These are phyloP conservation scores for Crotalus viridis DNA, from an alignment of 2,113 vertebrate genomes.

Conservation along the genomic window DNA sequence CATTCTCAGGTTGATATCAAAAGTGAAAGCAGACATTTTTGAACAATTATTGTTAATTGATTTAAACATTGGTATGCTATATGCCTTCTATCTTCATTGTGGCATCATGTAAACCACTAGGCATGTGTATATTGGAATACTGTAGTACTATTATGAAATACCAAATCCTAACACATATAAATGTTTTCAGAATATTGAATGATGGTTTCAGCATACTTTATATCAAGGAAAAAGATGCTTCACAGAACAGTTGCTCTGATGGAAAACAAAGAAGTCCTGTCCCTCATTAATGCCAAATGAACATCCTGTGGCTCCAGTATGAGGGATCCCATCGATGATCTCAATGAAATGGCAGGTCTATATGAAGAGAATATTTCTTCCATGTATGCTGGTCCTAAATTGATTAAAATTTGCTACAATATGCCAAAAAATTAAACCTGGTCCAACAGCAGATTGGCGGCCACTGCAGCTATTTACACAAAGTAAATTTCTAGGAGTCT, in stretches of 20 bases:
- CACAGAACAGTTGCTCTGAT: not conserved
- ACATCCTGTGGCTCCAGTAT: not conserved
- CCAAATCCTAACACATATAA: not conserved
- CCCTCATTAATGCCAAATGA: not conserved
- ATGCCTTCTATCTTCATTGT: not conserved
- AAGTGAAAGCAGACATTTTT: not conserved
- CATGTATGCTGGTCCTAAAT: not conserved
- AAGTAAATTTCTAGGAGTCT: not conserved
- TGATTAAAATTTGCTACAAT: not conserved
- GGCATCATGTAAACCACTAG: not conserved
- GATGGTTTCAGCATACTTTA: not conserved
- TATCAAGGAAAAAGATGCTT: not conserved
- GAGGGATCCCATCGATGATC: not conserved
- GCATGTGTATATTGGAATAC: not conserved
- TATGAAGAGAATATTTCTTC: not conserved
- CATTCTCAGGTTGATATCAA: not conserved
- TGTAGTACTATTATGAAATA: not conserved
- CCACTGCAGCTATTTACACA: not conserved
- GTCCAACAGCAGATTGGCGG: not conserved
- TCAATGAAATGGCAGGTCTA: not conserved
- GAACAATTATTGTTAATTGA: not conserved
- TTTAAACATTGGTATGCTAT: not conserved
- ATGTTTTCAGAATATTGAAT: not conserved
- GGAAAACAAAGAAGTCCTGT: not conserved
- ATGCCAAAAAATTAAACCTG: not conserved